A percentile compares a stretch with the other conserved stretches of the same genome.
Evolutionary conservation across 2,888 invertebrate species (phyloP).

Genomic region (Chrysomela aeneicollis): DNA sequence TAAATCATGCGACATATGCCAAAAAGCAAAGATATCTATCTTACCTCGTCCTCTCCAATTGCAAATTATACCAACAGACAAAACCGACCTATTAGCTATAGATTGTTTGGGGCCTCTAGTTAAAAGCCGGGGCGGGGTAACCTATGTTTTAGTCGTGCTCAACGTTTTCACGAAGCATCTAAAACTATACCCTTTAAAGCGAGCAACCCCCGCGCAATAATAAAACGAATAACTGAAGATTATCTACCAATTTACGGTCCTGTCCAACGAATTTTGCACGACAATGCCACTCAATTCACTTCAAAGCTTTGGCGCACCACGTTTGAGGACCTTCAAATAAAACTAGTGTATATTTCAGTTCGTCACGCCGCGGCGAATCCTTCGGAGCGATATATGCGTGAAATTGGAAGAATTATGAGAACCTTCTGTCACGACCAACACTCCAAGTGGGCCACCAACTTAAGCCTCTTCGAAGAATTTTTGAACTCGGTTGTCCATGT

Average conservation of each 20-base stretch:
- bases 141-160: neutral
- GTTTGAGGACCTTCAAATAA: neutral
- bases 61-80: constrained; percentile 15
- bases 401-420: no score
- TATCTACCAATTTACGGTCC: constrained; percentile 11
- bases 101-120: constrained; percentile 18
- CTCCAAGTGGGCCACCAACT: no score
- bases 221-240: constrained; percentile 8
- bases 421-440: no score
- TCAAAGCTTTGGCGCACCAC: constrained; percentile 14
- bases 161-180: no score
- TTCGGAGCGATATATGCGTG: neutral
- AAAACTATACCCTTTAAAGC: constrained; percentile 13
- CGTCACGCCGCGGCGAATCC: constrained; percentile 16
- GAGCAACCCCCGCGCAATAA: constrained; percentile 11
- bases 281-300: constrained; percentile 22
- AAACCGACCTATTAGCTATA: constrained; percentile 6
- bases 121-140: constrained; percentile 7
- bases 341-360: constrained; percentile 1
- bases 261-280: constrained; percentile 11
- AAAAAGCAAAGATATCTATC: constrained; percentile 21
- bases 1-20: constrained; percentile 14
- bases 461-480: neutral
- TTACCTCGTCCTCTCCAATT: constrained; percentile 13
- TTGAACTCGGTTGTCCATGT: neutral